phyloP scores from a whole-genome alignment of 2,113 vertebrate species.

The Thymallus thymallus region DNA sequence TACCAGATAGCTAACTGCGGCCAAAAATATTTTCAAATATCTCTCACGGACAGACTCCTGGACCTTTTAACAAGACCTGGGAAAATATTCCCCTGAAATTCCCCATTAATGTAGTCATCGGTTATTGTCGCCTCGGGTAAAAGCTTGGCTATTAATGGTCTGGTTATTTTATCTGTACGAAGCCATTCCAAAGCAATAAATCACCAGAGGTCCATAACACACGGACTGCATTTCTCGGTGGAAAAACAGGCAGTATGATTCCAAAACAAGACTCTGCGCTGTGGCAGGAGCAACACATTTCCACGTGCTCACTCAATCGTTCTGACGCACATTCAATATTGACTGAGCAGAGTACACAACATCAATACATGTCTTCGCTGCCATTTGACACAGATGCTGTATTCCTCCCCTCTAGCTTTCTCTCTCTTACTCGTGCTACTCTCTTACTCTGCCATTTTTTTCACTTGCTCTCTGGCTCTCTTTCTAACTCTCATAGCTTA shows the following conservation, averaged over 20 bases:
- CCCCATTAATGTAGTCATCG: slow-evolving; percentile 61
- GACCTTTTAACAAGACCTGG: slow-evolving; percentile 24
- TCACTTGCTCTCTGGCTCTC: too few species aligned
- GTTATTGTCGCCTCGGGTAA: slow-evolving; percentile 62
- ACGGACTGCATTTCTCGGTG: slow-evolving; percentile 35
- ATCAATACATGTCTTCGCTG: slow-evolving; percentile 1
- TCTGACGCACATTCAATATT: background rate
- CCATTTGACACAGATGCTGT: background rate
- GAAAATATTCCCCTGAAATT: slow-evolving; percentile 58
- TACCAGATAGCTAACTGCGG: background rate
- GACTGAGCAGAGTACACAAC: background rate
- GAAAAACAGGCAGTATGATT: slow-evolving; percentile 45
- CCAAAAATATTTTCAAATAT: background rate
- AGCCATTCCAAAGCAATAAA: slow-evolving; percentile 64
- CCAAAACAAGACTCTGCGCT: slow-evolving; percentile 13
- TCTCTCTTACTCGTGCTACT: too few species aligned
- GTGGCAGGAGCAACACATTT: background rate
- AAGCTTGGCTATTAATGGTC: slow-evolving; percentile 64
- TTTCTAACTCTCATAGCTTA: background rate
- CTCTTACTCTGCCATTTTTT: too few species aligned
- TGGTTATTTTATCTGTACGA: slow-evolving; percentile 71
- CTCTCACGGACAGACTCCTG: slow-evolving; percentile 1
- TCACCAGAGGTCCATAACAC: slow-evolving; percentile 48
- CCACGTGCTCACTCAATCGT: background rate
- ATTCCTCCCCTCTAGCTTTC: background rate